Conservation (phyloP, 2,888 invertebrate genomes). For the Nasonia oneida region DNA sequence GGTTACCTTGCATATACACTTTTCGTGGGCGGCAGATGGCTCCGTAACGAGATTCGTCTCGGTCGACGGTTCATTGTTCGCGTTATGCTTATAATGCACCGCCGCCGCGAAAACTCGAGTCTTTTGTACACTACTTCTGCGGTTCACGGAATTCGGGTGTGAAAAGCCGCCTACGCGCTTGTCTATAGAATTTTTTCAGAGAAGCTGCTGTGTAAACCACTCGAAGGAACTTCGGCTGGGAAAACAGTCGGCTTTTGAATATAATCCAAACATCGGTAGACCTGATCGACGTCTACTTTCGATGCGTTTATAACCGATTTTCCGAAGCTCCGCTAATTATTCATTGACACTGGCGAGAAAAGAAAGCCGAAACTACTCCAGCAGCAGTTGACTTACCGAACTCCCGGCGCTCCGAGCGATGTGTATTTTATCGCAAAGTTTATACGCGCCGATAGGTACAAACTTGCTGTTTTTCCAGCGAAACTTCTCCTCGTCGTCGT, state of each 20-base stretch:
- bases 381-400: constrained; percentile 30
- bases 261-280: background rate
- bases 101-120: background rate
- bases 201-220: background rate
- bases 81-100: background rate
- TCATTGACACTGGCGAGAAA: constrained; percentile 32
- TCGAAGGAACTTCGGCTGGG: background rate
- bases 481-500: constrained; percentile 22
- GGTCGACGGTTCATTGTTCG: constrained; percentile 13
- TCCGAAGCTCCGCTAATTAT: constrained; percentile 36
- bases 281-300: background rate
- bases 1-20: constrained; percentile 13
- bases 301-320: background rate
- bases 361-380: constrained; percentile 8
- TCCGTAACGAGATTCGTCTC: constrained; percentile 30
- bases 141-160: background rate
- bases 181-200: background rate
- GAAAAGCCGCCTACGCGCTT: background rate
- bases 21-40: constrained; percentile 33
- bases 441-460: background rate
- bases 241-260: background rate
- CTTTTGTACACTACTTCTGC: background rate
- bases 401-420: background rate
- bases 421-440: constrained; percentile 38
- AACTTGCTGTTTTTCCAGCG: constrained; percentile 26